phyloP scores from a whole-genome alignment of 2,797 vertebrate species.

The Sphenodon punctatus region DNA sequence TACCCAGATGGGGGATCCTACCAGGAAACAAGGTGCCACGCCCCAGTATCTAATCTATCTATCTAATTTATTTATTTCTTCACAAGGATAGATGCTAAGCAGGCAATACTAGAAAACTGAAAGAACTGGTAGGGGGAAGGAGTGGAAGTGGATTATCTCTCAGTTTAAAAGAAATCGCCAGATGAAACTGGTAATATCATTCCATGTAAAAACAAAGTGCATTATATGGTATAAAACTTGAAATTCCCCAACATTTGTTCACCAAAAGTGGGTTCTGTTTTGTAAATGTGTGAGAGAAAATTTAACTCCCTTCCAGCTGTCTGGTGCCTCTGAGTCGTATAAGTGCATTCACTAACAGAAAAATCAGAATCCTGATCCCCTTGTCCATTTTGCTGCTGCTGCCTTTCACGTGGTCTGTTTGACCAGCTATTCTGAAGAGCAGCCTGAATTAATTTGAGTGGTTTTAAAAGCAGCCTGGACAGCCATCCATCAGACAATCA shows the following conservation, averaged over 20 bases:
- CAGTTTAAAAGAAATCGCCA: too few species aligned
- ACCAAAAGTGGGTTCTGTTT: too few species aligned
- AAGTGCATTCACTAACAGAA: not conserved
- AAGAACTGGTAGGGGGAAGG: too few species aligned
- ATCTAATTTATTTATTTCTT: too few species aligned
- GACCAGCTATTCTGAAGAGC: not conserved
- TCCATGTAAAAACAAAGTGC: too few species aligned
- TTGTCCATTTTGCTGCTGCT: not conserved
- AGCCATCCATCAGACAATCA: not conserved
- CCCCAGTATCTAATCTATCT: too few species aligned
- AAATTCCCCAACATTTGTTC: not conserved
- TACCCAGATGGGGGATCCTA: too few species aligned
- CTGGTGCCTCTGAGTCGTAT: not conserved
- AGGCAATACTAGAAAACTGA: too few species aligned
- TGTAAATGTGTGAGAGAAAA: not conserved
- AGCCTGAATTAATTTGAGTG: slow-evolving; percentile 5
- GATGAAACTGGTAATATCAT: not conserved
- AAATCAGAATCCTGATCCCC: not conserved
- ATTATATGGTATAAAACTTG: not conserved
- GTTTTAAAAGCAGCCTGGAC: slow-evolving; percentile 1
- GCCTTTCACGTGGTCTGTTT: slow-evolving; percentile 2
- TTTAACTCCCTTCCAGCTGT: not conserved
- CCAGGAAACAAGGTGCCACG: not conserved
- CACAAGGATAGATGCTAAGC: too few species aligned
- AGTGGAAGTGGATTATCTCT: too few species aligned